Evolutionary conservation across 37 sponge, comb jelly and placozoan genomes (phyloP).

Genomic region (Beroe ovata): DNA sequence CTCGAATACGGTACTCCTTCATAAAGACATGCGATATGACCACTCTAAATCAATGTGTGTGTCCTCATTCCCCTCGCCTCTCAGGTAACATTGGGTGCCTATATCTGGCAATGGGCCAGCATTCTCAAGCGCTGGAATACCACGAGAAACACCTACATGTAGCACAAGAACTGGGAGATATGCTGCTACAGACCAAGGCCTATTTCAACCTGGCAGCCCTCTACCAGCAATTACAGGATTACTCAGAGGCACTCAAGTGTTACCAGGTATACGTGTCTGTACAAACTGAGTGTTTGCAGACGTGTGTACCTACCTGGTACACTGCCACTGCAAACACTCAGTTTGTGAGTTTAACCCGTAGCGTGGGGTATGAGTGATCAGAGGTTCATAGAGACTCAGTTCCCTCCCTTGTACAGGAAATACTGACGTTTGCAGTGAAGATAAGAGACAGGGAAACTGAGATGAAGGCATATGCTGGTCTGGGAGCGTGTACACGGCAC

Average conservation of each 20-base stretch:
- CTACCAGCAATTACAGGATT: slow-evolving; percentile 69
- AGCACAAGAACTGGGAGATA: slow-evolving; percentile 71
- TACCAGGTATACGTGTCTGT: slow-evolving; percentile 76
- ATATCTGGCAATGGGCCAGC: slow-evolving; percentile 72
- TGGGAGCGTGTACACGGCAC: neutral
- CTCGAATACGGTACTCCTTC: slow-evolving; percentile 70
- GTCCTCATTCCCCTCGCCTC: neutral
- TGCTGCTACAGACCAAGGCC: slow-evolving; percentile 72
- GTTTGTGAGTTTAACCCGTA: no score
- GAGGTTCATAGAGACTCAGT: no score
- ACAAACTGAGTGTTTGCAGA: no score
- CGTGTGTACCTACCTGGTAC: no score
- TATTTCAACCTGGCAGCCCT: slow-evolving; percentile 75
- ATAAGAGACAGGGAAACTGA: neutral
- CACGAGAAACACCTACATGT: slow-evolving; percentile 81
- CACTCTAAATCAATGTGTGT: neutral
- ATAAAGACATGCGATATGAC: neutral
- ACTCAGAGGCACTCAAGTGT: slow-evolving; percentile 72
- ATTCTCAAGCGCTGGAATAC: slow-evolving; percentile 80
- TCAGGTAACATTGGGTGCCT: slow-evolving; percentile 75
- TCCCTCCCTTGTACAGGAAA: slow-evolving; percentile 8
- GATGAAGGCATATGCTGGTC: slow-evolving; percentile 37
- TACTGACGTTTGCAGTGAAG: slow-evolving; percentile 37
- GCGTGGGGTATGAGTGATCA: no score
- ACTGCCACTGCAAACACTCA: no score